Evolutionary conservation across 2,797 vertebrate species (phyloP).

Genomic region (Zalophus californianus): DNA sequence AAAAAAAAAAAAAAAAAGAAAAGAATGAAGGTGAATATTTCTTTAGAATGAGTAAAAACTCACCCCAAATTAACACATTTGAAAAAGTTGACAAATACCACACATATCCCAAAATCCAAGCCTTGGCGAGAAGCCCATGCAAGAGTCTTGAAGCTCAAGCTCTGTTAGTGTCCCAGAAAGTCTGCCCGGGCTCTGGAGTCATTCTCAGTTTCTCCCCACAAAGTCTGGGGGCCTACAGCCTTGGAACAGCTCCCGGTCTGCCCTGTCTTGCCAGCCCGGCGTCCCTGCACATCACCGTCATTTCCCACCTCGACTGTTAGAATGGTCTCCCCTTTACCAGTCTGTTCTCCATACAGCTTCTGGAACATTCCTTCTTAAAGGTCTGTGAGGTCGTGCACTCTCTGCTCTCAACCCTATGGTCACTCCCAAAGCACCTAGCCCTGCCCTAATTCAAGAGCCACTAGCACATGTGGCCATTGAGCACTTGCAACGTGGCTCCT

Average conservation of each 20-base stretch:
- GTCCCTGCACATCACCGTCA: no score
- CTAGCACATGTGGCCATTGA: background rate
- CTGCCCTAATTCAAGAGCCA: fast-evolving
- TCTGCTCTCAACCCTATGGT: background rate
- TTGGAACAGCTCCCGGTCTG: background rate
- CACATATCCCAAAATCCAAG: background rate
- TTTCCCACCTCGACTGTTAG: background rate
- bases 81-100: background rate
- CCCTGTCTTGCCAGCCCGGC: background rate
- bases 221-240: background rate
- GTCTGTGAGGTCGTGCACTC: background rate
- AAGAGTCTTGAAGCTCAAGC: background rate
- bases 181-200: fast-evolving
- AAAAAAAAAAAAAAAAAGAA: background rate
- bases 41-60: background rate
- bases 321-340: background rate
- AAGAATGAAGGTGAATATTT: background rate
- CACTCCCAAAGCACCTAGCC: background rate
- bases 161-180: background rate
- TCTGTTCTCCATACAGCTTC: background rate
- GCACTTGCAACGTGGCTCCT: background rate
- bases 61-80: background rate
- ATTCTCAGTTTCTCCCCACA: background rate
- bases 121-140: background rate
- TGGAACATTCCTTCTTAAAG: background rate